Evolutionary conservation across 2,888 invertebrate genomes (phyloP).

Genomic region (Thelaira solivaga): DNA sequence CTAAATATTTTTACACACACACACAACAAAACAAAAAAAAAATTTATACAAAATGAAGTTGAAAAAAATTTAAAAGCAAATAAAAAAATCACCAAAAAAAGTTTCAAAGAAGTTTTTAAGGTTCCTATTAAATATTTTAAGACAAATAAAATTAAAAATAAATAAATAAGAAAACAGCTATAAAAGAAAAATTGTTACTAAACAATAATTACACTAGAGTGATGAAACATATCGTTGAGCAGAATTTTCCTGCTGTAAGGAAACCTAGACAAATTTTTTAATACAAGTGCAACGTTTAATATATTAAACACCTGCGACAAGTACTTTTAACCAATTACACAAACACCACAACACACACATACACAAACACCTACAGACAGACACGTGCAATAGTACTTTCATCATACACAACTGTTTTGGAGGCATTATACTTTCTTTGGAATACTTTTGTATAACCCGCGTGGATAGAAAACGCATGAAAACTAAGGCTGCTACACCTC

Average conservation of each 20-base stretch:
- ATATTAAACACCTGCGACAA: no score
- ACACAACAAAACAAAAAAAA: constrained; percentile 10
- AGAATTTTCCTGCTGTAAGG: no score
- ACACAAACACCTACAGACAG: no score
- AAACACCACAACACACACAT: no score
- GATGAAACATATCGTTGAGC: no score
- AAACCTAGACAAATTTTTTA: no score
- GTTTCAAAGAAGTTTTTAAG: constrained; percentile 57
- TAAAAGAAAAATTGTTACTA: neutral
- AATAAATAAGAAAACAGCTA: constrained; percentile 19
- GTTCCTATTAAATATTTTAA: constrained; percentile 63
- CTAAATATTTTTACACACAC: constrained; percentile 23
- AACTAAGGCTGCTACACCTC: constrained; percentile 30
- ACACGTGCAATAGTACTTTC: no score
- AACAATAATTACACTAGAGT: neutral
- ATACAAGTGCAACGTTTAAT: no score
- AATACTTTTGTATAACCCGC: no score
- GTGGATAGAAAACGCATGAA: constrained; percentile 25
- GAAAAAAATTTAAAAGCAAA: neutral
- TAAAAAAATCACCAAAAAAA: constrained; percentile 24
- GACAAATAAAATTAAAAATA: constrained; percentile 41
- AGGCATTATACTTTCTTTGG: no score
- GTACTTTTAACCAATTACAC: no score
- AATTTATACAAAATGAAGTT: constrained; percentile 40
- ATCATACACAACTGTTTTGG: no score